phyloP scores from a whole-genome alignment of 2,113 vertebrate species.

The Jacana jacana region DNA sequence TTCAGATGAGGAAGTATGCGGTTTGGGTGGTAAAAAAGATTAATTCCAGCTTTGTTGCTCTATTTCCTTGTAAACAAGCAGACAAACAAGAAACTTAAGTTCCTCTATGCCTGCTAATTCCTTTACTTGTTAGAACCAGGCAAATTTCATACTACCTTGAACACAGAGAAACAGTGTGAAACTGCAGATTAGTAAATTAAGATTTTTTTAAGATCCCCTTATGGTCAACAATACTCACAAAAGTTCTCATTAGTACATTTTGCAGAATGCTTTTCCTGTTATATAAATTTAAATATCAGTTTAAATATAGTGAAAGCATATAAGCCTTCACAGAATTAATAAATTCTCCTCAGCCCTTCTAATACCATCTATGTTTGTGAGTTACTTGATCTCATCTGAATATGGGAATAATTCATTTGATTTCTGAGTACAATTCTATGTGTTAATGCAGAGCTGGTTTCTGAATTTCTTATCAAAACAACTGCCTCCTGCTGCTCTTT shows the following conservation, averaged over 20 bases:
- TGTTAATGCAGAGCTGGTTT: background rate
- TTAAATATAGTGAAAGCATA: background rate
- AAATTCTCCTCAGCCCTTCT: background rate
- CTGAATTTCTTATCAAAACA: background rate
- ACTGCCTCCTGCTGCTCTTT: background rate
- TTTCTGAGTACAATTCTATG: background rate
- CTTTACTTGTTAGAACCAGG: background rate
- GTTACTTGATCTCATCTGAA: background rate
- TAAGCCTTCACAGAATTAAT: background rate
- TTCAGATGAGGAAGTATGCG: background rate
- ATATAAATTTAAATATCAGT: background rate
- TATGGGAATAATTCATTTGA: background rate
- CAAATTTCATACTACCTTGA: background rate
- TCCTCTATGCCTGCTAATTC: background rate
- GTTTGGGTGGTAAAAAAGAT: background rate
- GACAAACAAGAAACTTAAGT: background rate
- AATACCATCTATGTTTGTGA: background rate
- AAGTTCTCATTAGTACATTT: background rate
- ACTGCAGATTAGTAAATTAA: background rate
- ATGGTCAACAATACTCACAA: background rate
- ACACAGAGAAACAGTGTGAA: background rate
- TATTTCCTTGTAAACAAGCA: background rate
- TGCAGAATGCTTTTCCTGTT: background rate
- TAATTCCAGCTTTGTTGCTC: background rate
- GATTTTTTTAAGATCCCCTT: background rate